Conservation (phyloP, 2,888 invertebrate genomes). For the Aleiodes testaceus region DNA sequence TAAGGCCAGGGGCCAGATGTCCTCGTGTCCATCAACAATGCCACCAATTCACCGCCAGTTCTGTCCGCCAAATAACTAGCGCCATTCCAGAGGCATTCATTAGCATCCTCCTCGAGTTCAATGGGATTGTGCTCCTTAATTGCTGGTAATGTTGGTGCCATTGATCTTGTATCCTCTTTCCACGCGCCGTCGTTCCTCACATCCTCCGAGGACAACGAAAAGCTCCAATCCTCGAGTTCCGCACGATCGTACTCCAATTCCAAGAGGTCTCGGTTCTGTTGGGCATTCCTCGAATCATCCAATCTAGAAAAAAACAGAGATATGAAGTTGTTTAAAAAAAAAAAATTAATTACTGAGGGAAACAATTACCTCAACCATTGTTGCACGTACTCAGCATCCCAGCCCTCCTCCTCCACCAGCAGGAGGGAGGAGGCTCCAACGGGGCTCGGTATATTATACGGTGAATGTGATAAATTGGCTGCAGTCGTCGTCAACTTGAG, state of each 20-base stretch:
- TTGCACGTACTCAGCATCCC: conserved; percentile 84
- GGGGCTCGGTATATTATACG: conserved; percentile 64
- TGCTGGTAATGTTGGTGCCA: conserved; percentile 80
- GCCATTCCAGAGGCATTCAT: conserved; percentile 84
- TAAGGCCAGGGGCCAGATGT: conserved; percentile 80
- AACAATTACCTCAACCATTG: conserved; percentile 78
- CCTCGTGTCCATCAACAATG: conserved; percentile 74
- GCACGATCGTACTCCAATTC: conserved; percentile 84
- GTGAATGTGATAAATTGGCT: conserved; percentile 61
- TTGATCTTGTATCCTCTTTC: conserved; percentile 70
- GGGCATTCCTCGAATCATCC: conserved; percentile 82
- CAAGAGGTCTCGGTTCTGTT: conserved; percentile 80
- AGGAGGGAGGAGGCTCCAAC: conserved; percentile 65
- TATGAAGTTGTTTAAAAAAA: background rate
- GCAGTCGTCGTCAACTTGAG: conserved; percentile 79
- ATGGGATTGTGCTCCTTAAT: conserved; percentile 83
- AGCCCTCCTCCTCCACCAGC: conserved; percentile 71
- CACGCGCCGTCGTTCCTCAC: conserved; percentile 72
- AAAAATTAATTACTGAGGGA: conserved; percentile 5
- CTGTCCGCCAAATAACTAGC: conserved; percentile 82
- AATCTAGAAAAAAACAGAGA: conserved; percentile 69
- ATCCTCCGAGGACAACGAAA: conserved; percentile 83
- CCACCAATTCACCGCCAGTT: conserved; percentile 79
- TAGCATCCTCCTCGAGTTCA: conserved; percentile 83
- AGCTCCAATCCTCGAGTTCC: conserved; percentile 86